Conservation (phyloP, 2,113 vertebrate genomes). For the Furnarius figulus region DNA sequence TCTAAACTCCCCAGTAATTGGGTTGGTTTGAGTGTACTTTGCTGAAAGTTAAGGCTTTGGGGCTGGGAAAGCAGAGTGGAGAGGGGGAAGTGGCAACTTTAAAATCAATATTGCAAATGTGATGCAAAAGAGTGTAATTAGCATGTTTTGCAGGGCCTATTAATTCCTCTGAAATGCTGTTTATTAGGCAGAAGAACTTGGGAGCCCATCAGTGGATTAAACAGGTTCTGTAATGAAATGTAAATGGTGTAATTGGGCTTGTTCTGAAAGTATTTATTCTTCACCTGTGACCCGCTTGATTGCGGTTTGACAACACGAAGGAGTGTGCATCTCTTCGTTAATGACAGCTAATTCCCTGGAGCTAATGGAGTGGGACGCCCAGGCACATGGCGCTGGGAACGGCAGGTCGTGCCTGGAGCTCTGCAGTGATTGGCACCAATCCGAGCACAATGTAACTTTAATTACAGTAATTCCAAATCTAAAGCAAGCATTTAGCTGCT, state of each 20-base stretch:
- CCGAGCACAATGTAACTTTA: constrained; percentile 73
- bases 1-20: constrained; percentile 35
- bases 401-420: constrained; percentile 62
- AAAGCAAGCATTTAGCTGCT: constrained; percentile 70
- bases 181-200: constrained; percentile 69
- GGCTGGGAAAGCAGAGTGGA: not conserved
- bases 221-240: constrained; percentile 77
- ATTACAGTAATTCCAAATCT: constrained; percentile 73
- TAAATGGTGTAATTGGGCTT: constrained; percentile 79
- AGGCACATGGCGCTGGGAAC: constrained; percentile 19
- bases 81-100: constrained; percentile 28
- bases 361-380: constrained; percentile 74
- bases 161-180: constrained; percentile 70
- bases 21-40: constrained; percentile 10
- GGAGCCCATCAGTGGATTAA: constrained; percentile 70
- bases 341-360: constrained; percentile 75
- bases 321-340: constrained; percentile 68
- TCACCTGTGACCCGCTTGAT: constrained; percentile 76
- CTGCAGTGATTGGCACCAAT: constrained; percentile 71
- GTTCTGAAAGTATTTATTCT: constrained; percentile 78
- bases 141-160: constrained; percentile 66
- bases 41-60: constrained; percentile 28
- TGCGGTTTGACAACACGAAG: constrained; percentile 77
- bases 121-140: constrained; percentile 66
- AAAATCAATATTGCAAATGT: constrained; percentile 67